phyloP scores from a whole-genome alignment of 1,140 invertebrate genomes.

The Triops longicaudatus region DNA sequence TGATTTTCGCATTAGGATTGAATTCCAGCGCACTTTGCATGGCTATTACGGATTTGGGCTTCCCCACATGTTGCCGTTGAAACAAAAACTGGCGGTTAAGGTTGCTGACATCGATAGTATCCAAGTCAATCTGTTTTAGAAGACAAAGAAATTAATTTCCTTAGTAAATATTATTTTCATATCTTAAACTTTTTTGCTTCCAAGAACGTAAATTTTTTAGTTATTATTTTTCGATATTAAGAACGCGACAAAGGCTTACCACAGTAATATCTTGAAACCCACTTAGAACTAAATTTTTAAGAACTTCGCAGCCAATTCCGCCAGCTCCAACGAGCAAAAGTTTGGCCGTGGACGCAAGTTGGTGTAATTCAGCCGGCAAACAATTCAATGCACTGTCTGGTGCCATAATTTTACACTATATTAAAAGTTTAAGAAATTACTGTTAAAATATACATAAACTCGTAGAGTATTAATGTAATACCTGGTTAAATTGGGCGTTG shows the following conservation, averaged over 20 bases:
- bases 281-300: slow-evolving; percentile 93
- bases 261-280: slow-evolving; percentile 92
- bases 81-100: slow-evolving; percentile 98
- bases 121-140: slow-evolving; percentile 84
- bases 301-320: slow-evolving; percentile 96
- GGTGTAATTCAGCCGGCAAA: not conserved
- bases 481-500: too few species aligned
- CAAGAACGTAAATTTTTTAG: too few species aligned
- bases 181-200: too few species aligned
- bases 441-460: too few species aligned
- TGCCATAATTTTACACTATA: not conserved
- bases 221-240: too few species aligned
- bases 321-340: slow-evolving; percentile 93
- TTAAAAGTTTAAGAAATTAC: too few species aligned
- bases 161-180: slow-evolving; percentile 1
- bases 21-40: slow-evolving; percentile 78
- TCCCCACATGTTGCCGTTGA: slow-evolving; percentile 93
- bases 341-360: slow-evolving; percentile 39
- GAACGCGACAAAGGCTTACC: slow-evolving; percentile 59
- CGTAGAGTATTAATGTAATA: too few species aligned
- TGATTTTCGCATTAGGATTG: slow-evolving; percentile 79
- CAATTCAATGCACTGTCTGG: not conserved
- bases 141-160: not conserved
- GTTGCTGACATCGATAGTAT: slow-evolving; percentile 99
- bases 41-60: slow-evolving; percentile 85